Evolutionary conservation across 2,113 vertebrate species (phyloP).

Genomic region (Orientallactaga bullata): DNA sequence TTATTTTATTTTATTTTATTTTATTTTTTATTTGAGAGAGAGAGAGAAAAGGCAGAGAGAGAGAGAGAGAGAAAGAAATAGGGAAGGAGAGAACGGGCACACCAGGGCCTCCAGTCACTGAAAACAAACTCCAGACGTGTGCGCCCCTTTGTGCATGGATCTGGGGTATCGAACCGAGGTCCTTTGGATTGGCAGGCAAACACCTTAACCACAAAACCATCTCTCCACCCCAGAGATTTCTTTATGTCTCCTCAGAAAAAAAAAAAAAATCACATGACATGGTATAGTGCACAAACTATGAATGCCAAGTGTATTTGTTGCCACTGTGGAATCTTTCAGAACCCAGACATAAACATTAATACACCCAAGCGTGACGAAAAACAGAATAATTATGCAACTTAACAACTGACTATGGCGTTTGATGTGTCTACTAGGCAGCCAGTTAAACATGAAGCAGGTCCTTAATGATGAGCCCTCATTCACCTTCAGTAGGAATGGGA

Average conservation of each 20-base stretch:
- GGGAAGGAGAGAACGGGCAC: too few relatives aligned
- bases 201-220: too few relatives aligned
- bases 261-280: background rate
- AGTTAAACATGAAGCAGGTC: background rate
- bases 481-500: background rate
- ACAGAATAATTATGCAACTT: rapidly evolving
- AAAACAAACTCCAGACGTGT: too few relatives aligned
- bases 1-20: too few relatives aligned
- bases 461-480: background rate
- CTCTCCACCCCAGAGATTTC: background rate
- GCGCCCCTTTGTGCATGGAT: too few relatives aligned
- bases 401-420: background rate
- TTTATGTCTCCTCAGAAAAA: background rate
- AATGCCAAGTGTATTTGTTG: background rate
- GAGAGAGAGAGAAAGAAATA: too few relatives aligned
- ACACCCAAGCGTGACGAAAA: background rate
- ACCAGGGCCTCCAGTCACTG: too few relatives aligned
- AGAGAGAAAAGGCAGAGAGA: too few relatives aligned
- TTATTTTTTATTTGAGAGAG: too few relatives aligned
- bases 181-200: too few relatives aligned
- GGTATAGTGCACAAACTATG: background rate
- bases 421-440: background rate
- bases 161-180: too few relatives aligned
- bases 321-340: slow-evolving; percentile 12
- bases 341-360: background rate